Evolutionary conservation across 2,797 vertebrate species (phyloP), one percentile per base, ranked within the genome.

Genomic region (Pempheris klunzingeri): DNA sequence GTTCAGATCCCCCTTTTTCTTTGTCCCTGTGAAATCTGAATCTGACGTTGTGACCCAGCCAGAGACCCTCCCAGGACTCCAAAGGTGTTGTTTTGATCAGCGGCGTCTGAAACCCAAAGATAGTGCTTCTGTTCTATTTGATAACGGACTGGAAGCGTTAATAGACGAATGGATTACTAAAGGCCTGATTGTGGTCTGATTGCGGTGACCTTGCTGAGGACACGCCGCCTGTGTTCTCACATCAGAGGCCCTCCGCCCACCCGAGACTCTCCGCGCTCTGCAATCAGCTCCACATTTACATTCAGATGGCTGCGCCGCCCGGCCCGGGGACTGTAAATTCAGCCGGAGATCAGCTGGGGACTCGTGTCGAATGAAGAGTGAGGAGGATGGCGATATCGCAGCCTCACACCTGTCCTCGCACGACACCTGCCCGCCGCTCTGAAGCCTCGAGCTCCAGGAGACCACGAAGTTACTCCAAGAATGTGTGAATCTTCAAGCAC

Each of bases 261-360:
- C 54, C 0, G 58, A 72, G 78, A 22, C 52, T 46, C 55, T 14
- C 41, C 39, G 49, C 58, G 8, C 65, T 64, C 63, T 64, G 70
- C 71, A 71, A 69, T 77, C 73, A 66, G 67, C 77, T 49, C 49
- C 4, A 59, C 75, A 87, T 88, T 84, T 72, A 87, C 83, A 88
- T 88, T 78, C 86, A 73, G 75, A 72, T 3, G 66, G 49, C 32
- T 10, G 65, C 38, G 3, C 36, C 3, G 70, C 65, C 18, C 7
- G 58, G 30, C 43, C 10, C n/a, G 44, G 6, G 59, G 59, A 71
- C 81, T 85, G 80, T 59, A 72, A 80, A 83, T 87, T 15, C 61
- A 57, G 52, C 60, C 75, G 41, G 80, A 72, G 75, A 64, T 81
- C 66, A 83, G 41, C 65, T 17, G 61, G 78, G 75, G 82, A 80